Conservation (phyloP, 1,140 invertebrate genomes). For the Cherax destructor region DNA sequence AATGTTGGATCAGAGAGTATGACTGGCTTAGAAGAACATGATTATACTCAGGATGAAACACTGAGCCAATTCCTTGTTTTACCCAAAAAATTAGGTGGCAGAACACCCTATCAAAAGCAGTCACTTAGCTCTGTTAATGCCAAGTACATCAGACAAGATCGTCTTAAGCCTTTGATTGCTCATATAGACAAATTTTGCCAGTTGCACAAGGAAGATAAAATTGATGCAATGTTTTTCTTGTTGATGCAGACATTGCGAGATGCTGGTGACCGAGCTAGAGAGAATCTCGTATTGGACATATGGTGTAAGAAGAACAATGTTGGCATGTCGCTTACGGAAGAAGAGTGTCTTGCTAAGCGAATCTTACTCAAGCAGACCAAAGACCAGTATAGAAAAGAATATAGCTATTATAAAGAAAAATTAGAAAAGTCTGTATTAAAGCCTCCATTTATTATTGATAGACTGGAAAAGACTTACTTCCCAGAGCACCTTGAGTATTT, state of each 20-base stretch:
- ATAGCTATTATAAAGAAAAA: conserved; percentile 59
- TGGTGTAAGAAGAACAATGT: conserved; percentile 38
- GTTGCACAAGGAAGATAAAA: conserved; percentile 55
- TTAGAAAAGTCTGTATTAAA: conserved; percentile 57
- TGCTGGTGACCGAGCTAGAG: conserved; percentile 44
- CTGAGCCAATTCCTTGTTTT: conserved; percentile 31
- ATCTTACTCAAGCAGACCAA: conserved; percentile 62
- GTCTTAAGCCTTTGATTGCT: conserved; percentile 56
- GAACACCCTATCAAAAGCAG: conserved; percentile 51
- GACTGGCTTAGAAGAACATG: conserved; percentile 54
- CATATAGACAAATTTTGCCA: conserved; percentile 61
- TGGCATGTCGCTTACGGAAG: conserved; percentile 44
- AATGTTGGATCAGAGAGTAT: not conserved
- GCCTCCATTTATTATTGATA: conserved; percentile 52
- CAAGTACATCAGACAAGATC: conserved; percentile 56
- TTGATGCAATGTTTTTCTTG: conserved; percentile 58
- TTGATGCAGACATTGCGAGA: conserved; percentile 48
- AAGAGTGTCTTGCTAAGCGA: conserved; percentile 60
- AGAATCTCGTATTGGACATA: conserved; percentile 29
- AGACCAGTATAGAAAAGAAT: conserved; percentile 61
- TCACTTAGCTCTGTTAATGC: conserved; percentile 45
- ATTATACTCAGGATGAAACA: conserved; percentile 52
- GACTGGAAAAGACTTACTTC: conserved; percentile 56
- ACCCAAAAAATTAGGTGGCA: conserved; percentile 50
- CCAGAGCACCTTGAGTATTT: conserved; percentile 58